Conservation (phyloP, 2,888 invertebrate species). For the Synergus itoensis region DNA sequence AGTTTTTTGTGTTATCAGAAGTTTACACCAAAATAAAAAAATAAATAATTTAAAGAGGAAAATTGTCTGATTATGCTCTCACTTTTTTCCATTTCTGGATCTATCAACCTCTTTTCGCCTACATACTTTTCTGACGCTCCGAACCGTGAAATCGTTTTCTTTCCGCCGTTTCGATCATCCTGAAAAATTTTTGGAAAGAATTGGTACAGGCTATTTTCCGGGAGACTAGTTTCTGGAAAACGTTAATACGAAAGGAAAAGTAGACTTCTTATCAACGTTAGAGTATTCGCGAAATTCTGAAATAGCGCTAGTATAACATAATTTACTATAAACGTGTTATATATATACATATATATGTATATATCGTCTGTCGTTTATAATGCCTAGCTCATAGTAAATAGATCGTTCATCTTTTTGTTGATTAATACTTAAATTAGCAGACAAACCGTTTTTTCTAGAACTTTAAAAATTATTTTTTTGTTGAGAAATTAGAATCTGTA, state of each 20-base stretch:
- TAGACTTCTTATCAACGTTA: conserved; percentile 35
- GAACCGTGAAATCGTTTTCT: conserved; percentile 53
- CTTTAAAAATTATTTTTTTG: conserved; percentile 51
- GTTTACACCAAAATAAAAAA: background rate
- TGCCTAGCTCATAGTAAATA: conserved; percentile 76
- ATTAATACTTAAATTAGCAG: background rate
- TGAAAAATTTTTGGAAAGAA: conserved; percentile 44
- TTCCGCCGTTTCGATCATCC: conserved; percentile 46
- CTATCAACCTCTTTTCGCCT: background rate
- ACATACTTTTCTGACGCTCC: conserved; percentile 36
- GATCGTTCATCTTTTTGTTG: conserved; percentile 46
- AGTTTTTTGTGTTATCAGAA: too few species aligned
- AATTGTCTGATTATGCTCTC: background rate
- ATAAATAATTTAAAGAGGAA: background rate
- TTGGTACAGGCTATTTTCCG: conserved; percentile 43
- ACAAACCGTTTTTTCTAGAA: conserved; percentile 69
- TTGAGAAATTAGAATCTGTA: too few species aligned
- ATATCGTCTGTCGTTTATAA: conserved; percentile 73
- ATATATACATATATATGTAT: conserved; percentile 51
- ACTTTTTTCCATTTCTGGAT: conserved; percentile 2
- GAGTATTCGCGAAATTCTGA: background rate
- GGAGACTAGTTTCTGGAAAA: conserved; percentile 38
- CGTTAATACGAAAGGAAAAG: conserved; percentile 3
- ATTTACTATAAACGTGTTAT: conserved; percentile 43
- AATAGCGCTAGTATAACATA: background rate